These are phyloP conservation scores for Huso huso DNA, from an alignment of 2,797 vertebrate species.

Conservation along the genomic window DNA sequence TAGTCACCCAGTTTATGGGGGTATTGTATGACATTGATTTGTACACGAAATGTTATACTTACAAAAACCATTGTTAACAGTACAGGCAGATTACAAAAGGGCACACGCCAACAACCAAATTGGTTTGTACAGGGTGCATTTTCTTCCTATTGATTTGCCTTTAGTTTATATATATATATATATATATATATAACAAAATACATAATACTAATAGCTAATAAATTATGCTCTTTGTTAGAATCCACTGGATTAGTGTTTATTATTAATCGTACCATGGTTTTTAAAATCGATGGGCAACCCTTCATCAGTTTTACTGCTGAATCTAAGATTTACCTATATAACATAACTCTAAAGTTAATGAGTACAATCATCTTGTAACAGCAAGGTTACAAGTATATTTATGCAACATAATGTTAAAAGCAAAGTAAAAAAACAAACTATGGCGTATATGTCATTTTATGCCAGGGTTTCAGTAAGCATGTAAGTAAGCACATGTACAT, in stretches of 20 bases:
- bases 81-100: background rate
- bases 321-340: background rate
- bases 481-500: background rate
- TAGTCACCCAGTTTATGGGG: conserved; percentile 17
- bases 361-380: background rate
- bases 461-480: background rate
- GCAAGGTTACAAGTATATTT: background rate
- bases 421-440: background rate
- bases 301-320: background rate
- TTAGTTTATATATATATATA: background rate
- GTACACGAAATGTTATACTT: background rate
- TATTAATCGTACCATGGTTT: background rate
- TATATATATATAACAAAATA: background rate
- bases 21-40: background rate
- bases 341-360: background rate
- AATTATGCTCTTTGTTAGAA: too few species aligned
- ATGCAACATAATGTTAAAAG: background rate
- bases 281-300: background rate
- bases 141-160: background rate
- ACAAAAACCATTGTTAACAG: background rate
- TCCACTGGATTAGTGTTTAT: background rate
- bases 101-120: background rate
- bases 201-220: background rate
- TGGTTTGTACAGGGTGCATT: background rate
- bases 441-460: background rate